Evolutionary conservation across 1,140 invertebrate species (phyloP), one percentile per base, ranked within the genome.

Genomic region (Pseudomyrmex dendroicus): DNA sequence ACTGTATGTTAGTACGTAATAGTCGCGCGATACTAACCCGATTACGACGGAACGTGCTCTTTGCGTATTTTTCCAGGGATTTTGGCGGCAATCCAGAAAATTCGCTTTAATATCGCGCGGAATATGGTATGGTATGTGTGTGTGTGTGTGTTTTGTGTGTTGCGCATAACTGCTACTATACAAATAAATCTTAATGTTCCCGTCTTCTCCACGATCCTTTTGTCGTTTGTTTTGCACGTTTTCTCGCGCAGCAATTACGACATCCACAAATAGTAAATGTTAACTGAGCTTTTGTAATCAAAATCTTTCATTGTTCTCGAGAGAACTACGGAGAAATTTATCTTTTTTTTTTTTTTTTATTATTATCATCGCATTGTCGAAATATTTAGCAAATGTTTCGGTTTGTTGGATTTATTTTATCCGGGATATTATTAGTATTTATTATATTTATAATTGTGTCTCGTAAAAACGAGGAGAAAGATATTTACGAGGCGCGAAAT

Each of bases 1-100:
- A 56, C 54, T 57, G 44, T 25, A 35, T 57, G 48, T 67, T 68
- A 54, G 56, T 54, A 73, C 48, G 48, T 74, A 74, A 82, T 74
- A 54, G 13, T 17, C 48, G 50, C 15, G n/a, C 44, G 44, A 50
- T 80, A 72, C 10, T 20, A 17, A 7, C 12, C n/a, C 22, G 44
- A 80, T 80, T 72, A 80, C 12, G 46, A 12, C 20, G 48, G 25
- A 82, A 74, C 82, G 25, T 78, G 63, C 68, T 50, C 66, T 63
- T 80, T 78, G 82, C 20, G 61, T 84, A 78, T 84, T 78, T 83
- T 78, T 52, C 25, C 63, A 13, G 44, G 25, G 35, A 54, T 68
- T 35, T 35, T 80, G 74, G 82, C 82, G 22, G 20, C 35, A n/a
- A 13, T 15, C 82, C 74, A 84, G 63, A 78, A 84, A 67, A 22